Conservation (phyloP, 2,113 vertebrate species). For the Himantopus leucocephalus region DNA sequence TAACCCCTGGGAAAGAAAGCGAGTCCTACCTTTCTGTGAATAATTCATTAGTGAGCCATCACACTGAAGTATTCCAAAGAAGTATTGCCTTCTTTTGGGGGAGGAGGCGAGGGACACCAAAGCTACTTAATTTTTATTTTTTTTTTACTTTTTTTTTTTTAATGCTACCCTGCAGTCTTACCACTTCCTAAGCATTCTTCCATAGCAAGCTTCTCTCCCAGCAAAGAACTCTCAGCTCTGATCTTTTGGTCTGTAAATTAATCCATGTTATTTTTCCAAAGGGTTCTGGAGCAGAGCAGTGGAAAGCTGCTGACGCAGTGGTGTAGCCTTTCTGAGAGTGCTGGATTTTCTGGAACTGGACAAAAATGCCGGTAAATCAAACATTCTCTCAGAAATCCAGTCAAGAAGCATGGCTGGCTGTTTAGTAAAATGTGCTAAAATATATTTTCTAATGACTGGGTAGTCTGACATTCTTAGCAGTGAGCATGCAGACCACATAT, state of each 20-base stretch:
- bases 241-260: background rate
- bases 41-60: constrained; percentile 10
- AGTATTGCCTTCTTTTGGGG: background rate
- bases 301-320: background rate
- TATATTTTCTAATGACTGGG: background rate
- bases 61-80: background rate
- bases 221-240: background rate
- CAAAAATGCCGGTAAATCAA: background rate
- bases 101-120: background rate
- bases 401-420: background rate
- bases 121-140: background rate
- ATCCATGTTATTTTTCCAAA: background rate
- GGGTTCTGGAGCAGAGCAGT: background rate
- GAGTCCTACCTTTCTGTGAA: background rate
- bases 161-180: background rate
- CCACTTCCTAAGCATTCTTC: background rate
- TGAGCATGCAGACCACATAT: background rate
- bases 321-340: background rate
- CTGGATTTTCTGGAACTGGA: background rate
- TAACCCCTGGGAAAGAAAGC: constrained; percentile 3
- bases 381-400: background rate
- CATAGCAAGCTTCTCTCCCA: background rate
- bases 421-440: background rate
- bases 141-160: background rate
- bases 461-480: background rate